These are phyloP conservation scores for Montipora foliosa DNA, from an alignment of 64 coral and sea anemone species.

Conservation along the genomic window DNA sequence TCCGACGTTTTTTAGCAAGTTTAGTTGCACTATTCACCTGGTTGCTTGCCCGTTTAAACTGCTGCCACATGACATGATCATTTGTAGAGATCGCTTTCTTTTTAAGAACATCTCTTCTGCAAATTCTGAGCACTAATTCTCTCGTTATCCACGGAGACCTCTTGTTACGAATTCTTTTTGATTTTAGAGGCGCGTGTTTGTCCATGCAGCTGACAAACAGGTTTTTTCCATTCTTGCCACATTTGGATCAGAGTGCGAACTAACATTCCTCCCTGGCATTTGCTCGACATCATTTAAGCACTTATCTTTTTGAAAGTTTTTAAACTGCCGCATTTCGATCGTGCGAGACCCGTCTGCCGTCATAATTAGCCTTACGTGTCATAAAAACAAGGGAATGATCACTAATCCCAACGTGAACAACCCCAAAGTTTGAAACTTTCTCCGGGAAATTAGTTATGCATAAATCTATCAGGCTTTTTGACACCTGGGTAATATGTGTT, in stretches of 20 bases:
- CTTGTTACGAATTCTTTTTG: too few species aligned
- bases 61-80: too few species aligned
- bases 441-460: constrained; percentile 22
- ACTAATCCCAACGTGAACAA: constrained; percentile 37
- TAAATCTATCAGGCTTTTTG: constrained; percentile 32
- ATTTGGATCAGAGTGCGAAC: neutral
- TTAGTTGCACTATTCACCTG: too few species aligned
- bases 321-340: neutral
- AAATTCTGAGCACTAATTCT: too few species aligned
- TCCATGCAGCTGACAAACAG: too few species aligned
- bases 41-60: too few species aligned
- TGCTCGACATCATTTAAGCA: neutral
- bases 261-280: constrained; percentile 2
- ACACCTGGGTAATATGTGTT: constrained; percentile 2
- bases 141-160: too few species aligned
- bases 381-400: constrained; percentile 47
- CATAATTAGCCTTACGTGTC: constrained; percentile 9
- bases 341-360: neutral
- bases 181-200: too few species aligned
- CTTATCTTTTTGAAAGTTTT: constrained; percentile 3
- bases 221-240: neutral
- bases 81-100: too few species aligned
- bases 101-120: too few species aligned
- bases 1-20: too few species aligned
- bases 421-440: constrained; percentile 5